Evolutionary conservation across 2,797 vertebrate genomes (phyloP), one percentile per base, ranked within the genome.

Genomic region (Catharus ustulatus): DNA sequence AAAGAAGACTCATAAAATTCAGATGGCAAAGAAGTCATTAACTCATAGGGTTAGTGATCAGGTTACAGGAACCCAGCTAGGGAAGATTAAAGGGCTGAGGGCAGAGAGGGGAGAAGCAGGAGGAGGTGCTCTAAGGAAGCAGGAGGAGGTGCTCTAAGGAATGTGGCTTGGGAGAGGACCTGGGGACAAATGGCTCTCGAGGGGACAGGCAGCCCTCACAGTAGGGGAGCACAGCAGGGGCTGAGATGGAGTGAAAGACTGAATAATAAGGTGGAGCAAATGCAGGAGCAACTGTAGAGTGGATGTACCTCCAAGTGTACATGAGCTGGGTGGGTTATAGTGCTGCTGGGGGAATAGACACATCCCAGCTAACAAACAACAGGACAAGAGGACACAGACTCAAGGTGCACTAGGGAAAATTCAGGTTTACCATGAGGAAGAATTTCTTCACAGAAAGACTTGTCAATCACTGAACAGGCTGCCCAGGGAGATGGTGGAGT

Each of bases 11-110:
- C 74, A 20, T 73, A 79, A 89, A 79, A 22, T 69, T 73, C 24
- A 73, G 77, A 66, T 43, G 71, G 55, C 67, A 73, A 96, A 73
- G 63, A 30, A 74, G 40, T 63, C 82, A 34, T 80, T 77, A 87
- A 80, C 59, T 86, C 40, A 10, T 5, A 9, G 5, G 18, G 38
- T 6, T 36, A 51, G 84, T 17, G 81, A 40, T 92, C 77, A 26
- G 71, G 13, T 92, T 55, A 73, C 92, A 84, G 71, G 63, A 87
- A 46, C 59, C 17, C 78, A 76, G 74, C 63, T 26, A 32, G 59
- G 61, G 46, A 73, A 90, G 63, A 57, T 38, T 42, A 51, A 84
- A 84, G 78, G 59, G 51, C 71, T 82, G 21, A 61, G 34, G 76
- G 90, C 10, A 61, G 58, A 1, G 0, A 0, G 1, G 76, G 73